A percentile compares a stretch with the other conserved stretches of the same genome.
Evolutionary conservation across 1,140 invertebrate genomes (phyloP).

Genomic region (Daktulosphaira vitifoliae): DNA sequence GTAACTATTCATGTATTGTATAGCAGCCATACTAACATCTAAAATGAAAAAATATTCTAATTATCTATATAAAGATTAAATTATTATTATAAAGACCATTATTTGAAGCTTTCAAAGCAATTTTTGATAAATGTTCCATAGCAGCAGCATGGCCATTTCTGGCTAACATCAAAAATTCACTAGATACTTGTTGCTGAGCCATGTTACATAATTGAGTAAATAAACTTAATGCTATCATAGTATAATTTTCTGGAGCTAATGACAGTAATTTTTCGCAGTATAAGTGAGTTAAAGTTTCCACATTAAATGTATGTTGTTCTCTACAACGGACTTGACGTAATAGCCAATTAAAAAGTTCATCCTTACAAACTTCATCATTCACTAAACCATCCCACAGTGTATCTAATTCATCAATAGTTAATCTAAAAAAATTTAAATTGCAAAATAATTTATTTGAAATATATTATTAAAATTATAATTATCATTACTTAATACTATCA

Average conservation of each 20-base stretch:
- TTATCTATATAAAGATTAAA: too few species aligned
- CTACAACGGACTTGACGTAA: constrained; percentile 78
- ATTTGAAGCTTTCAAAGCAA: constrained; percentile 76
- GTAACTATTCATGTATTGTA: constrained; percentile 86
- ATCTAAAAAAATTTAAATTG: constrained; percentile 46
- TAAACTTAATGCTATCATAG: constrained; percentile 80
- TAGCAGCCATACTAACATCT: constrained; percentile 88
- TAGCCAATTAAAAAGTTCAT: constrained; percentile 88
- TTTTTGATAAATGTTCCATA: constrained; percentile 90
- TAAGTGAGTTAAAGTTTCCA: constrained; percentile 76
- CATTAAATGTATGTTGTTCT: constrained; percentile 80
- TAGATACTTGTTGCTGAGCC: constrained; percentile 46
- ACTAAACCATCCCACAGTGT: constrained; percentile 83
- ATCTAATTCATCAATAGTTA: constrained; percentile 82
- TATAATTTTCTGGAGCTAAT: constrained; percentile 75
- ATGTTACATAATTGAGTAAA: constrained; percentile 85
- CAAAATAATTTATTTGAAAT: not conserved
- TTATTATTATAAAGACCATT: constrained; percentile 53
- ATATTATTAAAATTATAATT: constrained; percentile 2
- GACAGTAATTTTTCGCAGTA: constrained; percentile 83
- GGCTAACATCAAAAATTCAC: constrained; percentile 43
- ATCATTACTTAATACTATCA: constrained; percentile 63
- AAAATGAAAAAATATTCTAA: constrained; percentile 23
- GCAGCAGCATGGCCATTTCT: constrained; percentile 52
- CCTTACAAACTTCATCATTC: constrained; percentile 68